These are phyloP conservation scores for Mayetiola destructor DNA, from an alignment of 2,888 invertebrate genomes.

Conservation along the genomic window DNA sequence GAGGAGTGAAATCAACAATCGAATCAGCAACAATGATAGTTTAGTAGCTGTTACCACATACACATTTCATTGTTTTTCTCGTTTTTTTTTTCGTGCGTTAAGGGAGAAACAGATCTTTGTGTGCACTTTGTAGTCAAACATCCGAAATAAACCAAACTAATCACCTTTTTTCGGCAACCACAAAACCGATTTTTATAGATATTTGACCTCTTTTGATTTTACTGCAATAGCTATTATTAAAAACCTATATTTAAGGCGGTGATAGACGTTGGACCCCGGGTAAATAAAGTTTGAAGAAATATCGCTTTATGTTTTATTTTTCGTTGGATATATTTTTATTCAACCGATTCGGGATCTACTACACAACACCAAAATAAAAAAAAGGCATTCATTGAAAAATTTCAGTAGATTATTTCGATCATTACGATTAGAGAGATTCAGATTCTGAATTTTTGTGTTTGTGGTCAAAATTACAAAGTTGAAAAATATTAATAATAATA, in stretches of 20 bases:
- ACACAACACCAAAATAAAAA: no score
- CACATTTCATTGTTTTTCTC: no score
- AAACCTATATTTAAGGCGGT: slow-evolving; percentile 13
- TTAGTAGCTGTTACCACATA: slow-evolving; percentile 6
- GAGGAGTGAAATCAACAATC: background rate
- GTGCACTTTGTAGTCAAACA: background rate
- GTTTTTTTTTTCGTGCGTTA: background rate
- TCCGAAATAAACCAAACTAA: background rate
- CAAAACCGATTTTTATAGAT: background rate
- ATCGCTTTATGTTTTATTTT: background rate
- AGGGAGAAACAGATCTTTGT: background rate
- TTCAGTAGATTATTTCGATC: no score
- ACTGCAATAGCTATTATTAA: background rate
- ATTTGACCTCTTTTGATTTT: slow-evolving; percentile 11
- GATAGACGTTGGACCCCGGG: slow-evolving; percentile 4
- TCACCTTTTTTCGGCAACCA: background rate
- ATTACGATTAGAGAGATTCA: no score
- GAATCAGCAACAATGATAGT: slow-evolving; percentile 10
- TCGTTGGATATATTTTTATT: background rate
- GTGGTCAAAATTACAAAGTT: no score
- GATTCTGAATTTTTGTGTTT: no score
- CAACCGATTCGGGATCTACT: no score
- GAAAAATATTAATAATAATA: no score
- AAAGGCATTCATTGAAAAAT: no score
- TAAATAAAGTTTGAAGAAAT: no score